Evolutionary conservation across 2,113 vertebrate species (phyloP).

Genomic region (Spheniscus mendiculus): DNA sequence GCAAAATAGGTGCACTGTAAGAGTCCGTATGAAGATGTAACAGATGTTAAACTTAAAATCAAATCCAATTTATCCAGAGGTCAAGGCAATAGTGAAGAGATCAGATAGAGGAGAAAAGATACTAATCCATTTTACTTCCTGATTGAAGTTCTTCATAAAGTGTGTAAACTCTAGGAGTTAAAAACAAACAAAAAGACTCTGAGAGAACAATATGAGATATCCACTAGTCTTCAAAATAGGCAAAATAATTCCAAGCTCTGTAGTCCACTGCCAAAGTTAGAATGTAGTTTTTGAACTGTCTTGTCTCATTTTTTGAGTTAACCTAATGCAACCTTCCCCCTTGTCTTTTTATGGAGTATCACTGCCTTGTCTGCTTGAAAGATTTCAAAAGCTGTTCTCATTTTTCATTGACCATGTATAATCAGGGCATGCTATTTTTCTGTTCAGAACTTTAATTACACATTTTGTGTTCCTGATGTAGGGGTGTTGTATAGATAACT

Average conservation of each 20-base stretch:
- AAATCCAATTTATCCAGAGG: constrained; percentile 48
- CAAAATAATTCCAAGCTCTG: neutral
- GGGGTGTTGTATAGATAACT: neutral
- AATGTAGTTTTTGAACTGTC: neutral
- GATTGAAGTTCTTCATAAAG: neutral
- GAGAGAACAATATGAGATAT: neutral
- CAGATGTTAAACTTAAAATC: constrained; percentile 21
- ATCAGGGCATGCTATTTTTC: neutral
- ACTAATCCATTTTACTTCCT: neutral
- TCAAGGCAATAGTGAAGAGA: neutral
- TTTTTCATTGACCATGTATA: neutral
- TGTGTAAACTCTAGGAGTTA: neutral
- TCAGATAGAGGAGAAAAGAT: neutral
- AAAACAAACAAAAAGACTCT: neutral
- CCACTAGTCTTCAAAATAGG: neutral
- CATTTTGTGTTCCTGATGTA: neutral
- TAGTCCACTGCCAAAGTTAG: neutral
- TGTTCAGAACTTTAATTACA: neutral
- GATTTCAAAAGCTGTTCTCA: neutral
- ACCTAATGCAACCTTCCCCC: neutral
- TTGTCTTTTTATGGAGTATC: neutral
- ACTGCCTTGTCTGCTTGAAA: neutral
- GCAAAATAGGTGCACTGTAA: neutral
- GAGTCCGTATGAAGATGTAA: neutral
- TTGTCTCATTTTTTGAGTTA: neutral